Evolutionary conservation across 53 echinoderm and acorn worm species (phyloP).

Genomic region (Echinometra lucunter): DNA sequence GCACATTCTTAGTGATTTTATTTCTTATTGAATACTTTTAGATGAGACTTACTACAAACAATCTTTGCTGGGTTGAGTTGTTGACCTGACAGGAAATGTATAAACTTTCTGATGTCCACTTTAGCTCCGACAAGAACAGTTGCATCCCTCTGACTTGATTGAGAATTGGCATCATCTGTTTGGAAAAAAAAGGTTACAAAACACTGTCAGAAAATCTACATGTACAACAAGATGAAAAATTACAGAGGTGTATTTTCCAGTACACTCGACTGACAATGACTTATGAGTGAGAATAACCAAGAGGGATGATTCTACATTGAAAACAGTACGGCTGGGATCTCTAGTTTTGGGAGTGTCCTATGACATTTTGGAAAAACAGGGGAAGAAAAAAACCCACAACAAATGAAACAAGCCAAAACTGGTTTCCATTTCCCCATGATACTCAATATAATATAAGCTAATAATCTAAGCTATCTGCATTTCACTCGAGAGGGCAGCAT

Average conservation of each 20-base stretch:
- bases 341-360: neutral
- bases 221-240: neutral
- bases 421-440: neutral
- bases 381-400: no score
- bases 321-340: neutral
- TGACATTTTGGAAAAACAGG: neutral
- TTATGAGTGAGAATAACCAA: neutral
- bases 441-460: neutral
- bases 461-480: neutral
- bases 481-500: neutral
- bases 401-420: neutral
- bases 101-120: constrained; percentile 91
- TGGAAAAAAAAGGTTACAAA: neutral
- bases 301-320: neutral
- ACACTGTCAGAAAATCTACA: no score
- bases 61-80: constrained; percentile 91
- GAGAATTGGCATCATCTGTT: constrained; percentile 59
- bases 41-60: constrained; percentile 89
- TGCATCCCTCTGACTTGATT: constrained; percentile 65
- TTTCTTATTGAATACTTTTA: neutral
- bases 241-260: neutral
- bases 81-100: constrained; percentile 90
- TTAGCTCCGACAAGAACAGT: constrained; percentile 82
- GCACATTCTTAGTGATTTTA: neutral
- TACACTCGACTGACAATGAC: neutral